These are phyloP conservation scores for Platycheirus rosarum DNA, from an alignment of 2,888 invertebrate species.

Conservation along the genomic window DNA sequence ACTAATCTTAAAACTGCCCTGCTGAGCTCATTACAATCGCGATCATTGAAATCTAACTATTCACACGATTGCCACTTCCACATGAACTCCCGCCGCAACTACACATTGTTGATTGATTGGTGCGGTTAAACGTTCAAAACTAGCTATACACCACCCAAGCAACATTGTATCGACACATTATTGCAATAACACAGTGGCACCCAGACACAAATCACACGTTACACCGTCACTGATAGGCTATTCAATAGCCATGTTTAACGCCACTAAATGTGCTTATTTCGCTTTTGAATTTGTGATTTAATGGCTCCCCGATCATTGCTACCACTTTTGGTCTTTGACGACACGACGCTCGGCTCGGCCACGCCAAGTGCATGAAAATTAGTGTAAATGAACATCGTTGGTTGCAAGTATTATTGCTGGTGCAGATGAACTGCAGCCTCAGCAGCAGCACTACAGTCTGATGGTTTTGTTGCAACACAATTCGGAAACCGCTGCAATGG, in stretches of 20 bases:
- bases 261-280: conserved; percentile 66
- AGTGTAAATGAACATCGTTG: conserved; percentile 69
- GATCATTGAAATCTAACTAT: neutral
- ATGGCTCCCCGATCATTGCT: conserved; percentile 60
- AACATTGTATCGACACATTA: conserved; percentile 54
- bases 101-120: conserved; percentile 51
- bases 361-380: conserved; percentile 69
- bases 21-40: neutral
- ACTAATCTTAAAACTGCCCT: too few species aligned
- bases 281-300: conserved; percentile 63
- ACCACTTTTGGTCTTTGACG: conserved; percentile 19
- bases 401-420: conserved; percentile 49
- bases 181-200: conserved; percentile 52
- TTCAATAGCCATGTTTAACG: conserved; percentile 67
- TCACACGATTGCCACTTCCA: neutral
- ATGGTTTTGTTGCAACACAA: conserved; percentile 58
- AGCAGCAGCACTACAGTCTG: conserved; percentile 16
- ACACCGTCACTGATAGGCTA: conserved; percentile 58
- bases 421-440: conserved; percentile 70
- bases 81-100: neutral
- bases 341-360: conserved; percentile 15
- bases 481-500: conserved; percentile 52
- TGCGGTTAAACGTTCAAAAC: conserved; percentile 18
- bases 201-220: conserved; percentile 53
- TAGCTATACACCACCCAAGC: conserved; percentile 16